These are phyloP conservation scores for Sylvia atricapilla DNA, from an alignment of 2,113 vertebrate species.

Conservation along the genomic window DNA sequence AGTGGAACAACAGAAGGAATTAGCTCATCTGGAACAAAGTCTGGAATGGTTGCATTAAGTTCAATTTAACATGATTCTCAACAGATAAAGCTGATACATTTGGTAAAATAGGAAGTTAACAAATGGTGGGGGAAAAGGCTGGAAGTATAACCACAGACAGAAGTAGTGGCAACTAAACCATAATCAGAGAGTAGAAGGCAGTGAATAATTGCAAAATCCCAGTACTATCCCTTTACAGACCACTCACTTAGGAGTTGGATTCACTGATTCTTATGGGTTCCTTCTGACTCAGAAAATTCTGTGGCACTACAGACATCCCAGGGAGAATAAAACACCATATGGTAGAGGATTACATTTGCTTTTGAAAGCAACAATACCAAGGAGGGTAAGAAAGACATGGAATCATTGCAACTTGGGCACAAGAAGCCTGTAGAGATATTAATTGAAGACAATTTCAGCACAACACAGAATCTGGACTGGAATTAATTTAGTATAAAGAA, in stretches of 20 bases:
- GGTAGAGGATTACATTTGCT: background rate
- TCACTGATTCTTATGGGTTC: background rate
- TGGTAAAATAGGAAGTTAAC: background rate
- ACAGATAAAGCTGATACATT: background rate
- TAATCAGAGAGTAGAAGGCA: background rate
- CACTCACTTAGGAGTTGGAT: background rate
- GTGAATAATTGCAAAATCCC: background rate
- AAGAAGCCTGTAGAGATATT: background rate
- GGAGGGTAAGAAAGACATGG: background rate
- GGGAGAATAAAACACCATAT: background rate
- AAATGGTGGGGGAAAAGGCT: accelerated
- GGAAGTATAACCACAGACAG: background rate
- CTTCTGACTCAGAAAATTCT: background rate
- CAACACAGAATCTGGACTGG: background rate
- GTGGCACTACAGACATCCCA: background rate
- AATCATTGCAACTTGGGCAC: background rate
- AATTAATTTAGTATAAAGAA: background rate
- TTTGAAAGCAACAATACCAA: background rate
- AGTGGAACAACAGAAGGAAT: background rate
- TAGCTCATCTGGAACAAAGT: background rate
- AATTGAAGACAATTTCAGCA: background rate
- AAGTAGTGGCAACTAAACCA: background rate
- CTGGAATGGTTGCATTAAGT: background rate
- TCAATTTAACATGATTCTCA: background rate
- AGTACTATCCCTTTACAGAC: background rate